These are phyloP conservation scores for Paratilapia polleni DNA, from an alignment of 2,113 vertebrate genomes.

Conservation along the genomic window DNA sequence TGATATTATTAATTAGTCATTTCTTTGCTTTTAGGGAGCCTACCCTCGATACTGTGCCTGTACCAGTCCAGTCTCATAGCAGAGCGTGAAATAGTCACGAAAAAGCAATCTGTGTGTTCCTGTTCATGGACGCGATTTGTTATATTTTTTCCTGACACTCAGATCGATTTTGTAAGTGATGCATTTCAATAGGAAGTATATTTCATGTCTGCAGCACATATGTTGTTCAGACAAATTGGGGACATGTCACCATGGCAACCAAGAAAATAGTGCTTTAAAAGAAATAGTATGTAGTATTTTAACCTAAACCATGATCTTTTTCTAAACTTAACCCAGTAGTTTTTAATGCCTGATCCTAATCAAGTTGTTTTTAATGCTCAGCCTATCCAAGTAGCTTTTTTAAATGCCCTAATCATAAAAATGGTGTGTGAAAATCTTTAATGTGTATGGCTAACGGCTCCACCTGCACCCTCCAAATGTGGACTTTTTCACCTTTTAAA, in stretches of 20 bases:
- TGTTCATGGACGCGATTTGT: neutral
- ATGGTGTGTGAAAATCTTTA: neutral
- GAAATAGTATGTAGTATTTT: neutral
- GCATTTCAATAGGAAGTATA: neutral
- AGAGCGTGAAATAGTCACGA: too few species aligned
- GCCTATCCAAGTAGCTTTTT: too few species aligned
- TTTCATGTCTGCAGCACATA: neutral
- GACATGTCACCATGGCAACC: neutral
- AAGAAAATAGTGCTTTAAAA: neutral
- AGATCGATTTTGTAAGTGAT: neutral
- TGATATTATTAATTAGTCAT: neutral
- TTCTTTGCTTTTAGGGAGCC: too few species aligned
- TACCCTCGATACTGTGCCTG: too few species aligned
- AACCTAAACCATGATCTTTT: neutral
- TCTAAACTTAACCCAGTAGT: neutral
- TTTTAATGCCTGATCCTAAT: too few species aligned
- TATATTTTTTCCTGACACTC: fast-evolving
- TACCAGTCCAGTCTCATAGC: neutral
- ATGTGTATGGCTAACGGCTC: neutral
- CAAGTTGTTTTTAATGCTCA: too few species aligned
- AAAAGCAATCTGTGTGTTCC: too few species aligned
- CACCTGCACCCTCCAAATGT: neutral
- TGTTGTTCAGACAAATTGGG: neutral
- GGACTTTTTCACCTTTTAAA: neutral
- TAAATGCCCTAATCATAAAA: neutral